Conservation (phyloP, 2,888 invertebrate species). For the Pandemis corylana region DNA sequence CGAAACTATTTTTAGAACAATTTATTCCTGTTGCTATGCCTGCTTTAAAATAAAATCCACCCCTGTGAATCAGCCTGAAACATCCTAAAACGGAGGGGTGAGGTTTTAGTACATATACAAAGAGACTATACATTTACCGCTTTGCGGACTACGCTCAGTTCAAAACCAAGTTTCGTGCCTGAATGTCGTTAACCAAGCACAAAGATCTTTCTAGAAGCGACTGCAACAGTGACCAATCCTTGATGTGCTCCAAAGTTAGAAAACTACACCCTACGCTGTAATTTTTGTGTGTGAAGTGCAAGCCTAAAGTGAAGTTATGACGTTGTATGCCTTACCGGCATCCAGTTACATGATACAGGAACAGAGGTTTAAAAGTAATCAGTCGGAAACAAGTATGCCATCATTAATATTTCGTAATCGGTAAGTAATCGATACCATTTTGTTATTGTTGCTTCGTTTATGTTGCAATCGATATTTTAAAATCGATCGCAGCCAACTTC, state of each 20-base stretch:
- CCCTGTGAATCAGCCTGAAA: slow-evolving; percentile 55
- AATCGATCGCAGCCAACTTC: slow-evolving; percentile 54
- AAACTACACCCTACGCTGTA: slow-evolving; percentile 64
- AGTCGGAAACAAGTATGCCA: slow-evolving; percentile 81
- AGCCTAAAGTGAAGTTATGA: slow-evolving; percentile 80
- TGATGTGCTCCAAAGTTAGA: slow-evolving; percentile 65
- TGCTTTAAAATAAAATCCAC: slow-evolving; percentile 45
- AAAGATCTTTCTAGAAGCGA: slow-evolving; percentile 55
- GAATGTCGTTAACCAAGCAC: slow-evolving; percentile 73
- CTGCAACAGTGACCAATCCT: slow-evolving; percentile 53
- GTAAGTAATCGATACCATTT: slow-evolving; percentile 76
- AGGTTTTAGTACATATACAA: slow-evolving; percentile 53
- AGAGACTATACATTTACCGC: slow-evolving; percentile 52
- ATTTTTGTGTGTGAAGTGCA: slow-evolving; percentile 64
- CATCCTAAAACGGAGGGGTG: slow-evolving; percentile 63
- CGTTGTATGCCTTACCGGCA: slow-evolving; percentile 82
- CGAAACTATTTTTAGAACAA: background rate
- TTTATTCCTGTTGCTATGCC: background rate
- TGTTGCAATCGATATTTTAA: slow-evolving; percentile 56
- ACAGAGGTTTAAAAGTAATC: slow-evolving; percentile 78
- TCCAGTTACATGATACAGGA: slow-evolving; percentile 78
- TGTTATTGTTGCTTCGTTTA: slow-evolving; percentile 54
- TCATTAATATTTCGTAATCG: slow-evolving; percentile 87
- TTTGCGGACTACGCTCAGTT: slow-evolving; percentile 68
- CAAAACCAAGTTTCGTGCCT: slow-evolving; percentile 61